Evolutionary conservation across 1,140 invertebrate species (phyloP), one percentile per base, ranked within the genome.

Genomic region (Platyura marginata): DNA sequence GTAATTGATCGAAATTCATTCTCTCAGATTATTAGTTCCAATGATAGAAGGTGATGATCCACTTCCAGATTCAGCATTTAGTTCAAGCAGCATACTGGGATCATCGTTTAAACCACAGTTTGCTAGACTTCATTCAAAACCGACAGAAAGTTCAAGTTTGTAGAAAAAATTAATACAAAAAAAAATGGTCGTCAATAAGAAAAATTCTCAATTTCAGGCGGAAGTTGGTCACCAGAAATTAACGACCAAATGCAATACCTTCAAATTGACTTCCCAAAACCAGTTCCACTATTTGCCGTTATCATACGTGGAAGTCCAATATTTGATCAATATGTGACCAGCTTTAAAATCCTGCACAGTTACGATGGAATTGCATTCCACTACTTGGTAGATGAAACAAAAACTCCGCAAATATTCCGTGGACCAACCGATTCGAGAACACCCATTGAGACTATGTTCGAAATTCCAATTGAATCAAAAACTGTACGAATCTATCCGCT

Each of bases 271-370:
- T 62, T 89, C 5, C 65, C 68, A 0, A 58, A 55, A 13, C 57
- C 66, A 1, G 69, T 75, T 51, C 72, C 75, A 0, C 57, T 89
- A 2, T 87, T 84, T 56, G 83, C 82, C 0, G 61, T 86, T 8
- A 54, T 74, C 20, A 53, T 84, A 43, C 72, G 74, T 48, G 84
- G 84, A 18, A 75, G 65, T 57, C 67, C 72, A 0, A 44, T 65
- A 2, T 69, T 69, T 38, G 67, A 80, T 48, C 73, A 80, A 51
- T 83, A 74, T 53, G 76, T 88, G 15, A 82, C 80, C 3, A 79
- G 78, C 44, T 87, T 79, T 46, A 68, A 73, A 47, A 61, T 88
- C 4, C 55, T 79, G 41, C 77, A 79, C 50, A 80, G 79, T 21
- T 65, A 70, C 15, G 70, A 83, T 51, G 76, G 70, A 4, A 46